Evolutionary conservation across 2,113 vertebrate species (phyloP).

Genomic region (Phainopepla nitens): DNA sequence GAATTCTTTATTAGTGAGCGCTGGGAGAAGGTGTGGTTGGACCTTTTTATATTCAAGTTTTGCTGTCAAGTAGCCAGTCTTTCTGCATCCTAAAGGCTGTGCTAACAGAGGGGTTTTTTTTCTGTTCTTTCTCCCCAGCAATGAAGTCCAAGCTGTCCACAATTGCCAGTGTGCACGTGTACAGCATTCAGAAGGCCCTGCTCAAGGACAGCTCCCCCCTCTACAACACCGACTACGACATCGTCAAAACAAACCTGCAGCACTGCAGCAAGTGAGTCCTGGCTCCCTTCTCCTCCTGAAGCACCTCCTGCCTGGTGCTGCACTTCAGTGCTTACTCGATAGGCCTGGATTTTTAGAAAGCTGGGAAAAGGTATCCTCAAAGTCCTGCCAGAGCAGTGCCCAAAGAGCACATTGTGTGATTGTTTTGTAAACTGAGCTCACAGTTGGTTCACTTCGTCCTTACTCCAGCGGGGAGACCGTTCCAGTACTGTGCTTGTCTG

Average conservation of each 20-base stretch:
- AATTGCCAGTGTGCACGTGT: conserved; percentile 86
- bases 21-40: not conserved
- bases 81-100: not conserved
- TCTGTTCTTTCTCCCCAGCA: conserved; percentile 64
- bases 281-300: fast-evolving
- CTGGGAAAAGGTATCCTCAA: not conserved
- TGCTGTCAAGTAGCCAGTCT: not conserved
- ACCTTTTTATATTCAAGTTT: not conserved
- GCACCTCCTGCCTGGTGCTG: not conserved
- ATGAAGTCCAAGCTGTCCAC: conserved; percentile 84
- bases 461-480: fast-evolving
- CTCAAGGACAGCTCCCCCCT: conserved; percentile 91
- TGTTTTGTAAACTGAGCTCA: not conserved
- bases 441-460: not conserved
- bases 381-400: not conserved
- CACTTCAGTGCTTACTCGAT: not conserved
- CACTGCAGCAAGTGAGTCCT: conserved; percentile 86
- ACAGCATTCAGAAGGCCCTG: conserved; percentile 92
- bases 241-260: conserved; percentile 87
- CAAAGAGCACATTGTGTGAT: not conserved
- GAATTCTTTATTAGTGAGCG: fast-evolving
- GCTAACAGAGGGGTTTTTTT: conserved; percentile 43
- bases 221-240: conserved; percentile 93
- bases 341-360: not conserved
- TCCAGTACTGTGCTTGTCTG: not conserved